phyloP scores from a whole-genome alignment of 1,140 invertebrate genomes.

The Lanistes nyassanus region DNA sequence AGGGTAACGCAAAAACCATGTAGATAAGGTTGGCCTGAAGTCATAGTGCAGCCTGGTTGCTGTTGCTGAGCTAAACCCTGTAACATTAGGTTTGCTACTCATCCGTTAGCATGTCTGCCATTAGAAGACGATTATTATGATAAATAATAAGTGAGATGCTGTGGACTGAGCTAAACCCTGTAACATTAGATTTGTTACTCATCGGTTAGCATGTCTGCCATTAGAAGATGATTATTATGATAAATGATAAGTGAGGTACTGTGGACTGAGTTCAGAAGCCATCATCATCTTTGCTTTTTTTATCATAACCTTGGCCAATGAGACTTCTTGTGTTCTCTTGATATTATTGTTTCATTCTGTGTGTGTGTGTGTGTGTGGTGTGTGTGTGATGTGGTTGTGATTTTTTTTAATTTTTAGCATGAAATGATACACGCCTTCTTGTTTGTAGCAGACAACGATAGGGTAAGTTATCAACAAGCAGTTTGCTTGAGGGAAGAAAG shows the following conservation, averaged over 20 bases:
- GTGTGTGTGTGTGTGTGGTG: too few species aligned
- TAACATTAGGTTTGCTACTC: too few species aligned
- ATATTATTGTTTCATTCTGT: constrained; percentile 3
- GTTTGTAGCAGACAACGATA: constrained; percentile 78
- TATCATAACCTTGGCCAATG: not conserved
- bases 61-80: too few species aligned
- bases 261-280: not conserved
- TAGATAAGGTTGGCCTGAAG: too few species aligned
- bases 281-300: not conserved
- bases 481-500: constrained; percentile 68
- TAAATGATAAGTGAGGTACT: not conserved
- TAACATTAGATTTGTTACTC: too few species aligned
- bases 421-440: constrained; percentile 99
- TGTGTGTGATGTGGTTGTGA: too few species aligned
- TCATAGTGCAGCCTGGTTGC: too few species aligned
- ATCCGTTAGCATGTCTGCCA: too few species aligned
- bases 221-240: not conserved
- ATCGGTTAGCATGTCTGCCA: too few species aligned
- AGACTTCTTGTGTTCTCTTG: not conserved
- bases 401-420: constrained; percentile 73
- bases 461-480: constrained; percentile 35
- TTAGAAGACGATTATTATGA: not conserved
- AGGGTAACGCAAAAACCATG: too few species aligned
- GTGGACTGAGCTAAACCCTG: not conserved
- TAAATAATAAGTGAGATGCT: not conserved